These are phyloP conservation scores for Potorous gilbertii DNA, from an alignment of 2,797 vertebrate species.

Conservation along the genomic window DNA sequence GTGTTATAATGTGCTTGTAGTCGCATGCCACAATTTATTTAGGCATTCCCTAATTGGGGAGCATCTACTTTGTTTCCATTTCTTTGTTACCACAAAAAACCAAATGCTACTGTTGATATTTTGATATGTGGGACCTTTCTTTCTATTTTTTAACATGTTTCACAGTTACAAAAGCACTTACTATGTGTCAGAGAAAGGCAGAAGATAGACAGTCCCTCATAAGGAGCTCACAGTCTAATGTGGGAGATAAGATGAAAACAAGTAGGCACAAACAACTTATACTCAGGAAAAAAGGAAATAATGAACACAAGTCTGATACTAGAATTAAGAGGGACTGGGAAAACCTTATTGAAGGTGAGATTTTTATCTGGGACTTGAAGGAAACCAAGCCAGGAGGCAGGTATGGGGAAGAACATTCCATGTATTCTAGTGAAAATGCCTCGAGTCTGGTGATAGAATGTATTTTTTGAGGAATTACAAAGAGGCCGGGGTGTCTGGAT, in stretches of 20 bases:
- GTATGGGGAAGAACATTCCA: neutral
- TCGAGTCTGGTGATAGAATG: neutral
- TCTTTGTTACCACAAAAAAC: neutral
- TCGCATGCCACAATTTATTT: neutral
- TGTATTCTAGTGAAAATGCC: neutral
- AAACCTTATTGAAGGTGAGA: neutral
- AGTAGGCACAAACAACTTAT: neutral
- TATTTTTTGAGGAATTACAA: neutral
- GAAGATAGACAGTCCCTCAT: neutral
- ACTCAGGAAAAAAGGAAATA: neutral
- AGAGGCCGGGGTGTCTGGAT: neutral
- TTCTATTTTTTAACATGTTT: neutral
- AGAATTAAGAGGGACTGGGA: neutral
- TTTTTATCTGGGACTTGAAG: neutral
- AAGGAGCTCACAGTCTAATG: neutral
- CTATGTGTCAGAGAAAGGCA: neutral
- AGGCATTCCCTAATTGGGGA: neutral
- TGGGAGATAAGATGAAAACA: neutral
- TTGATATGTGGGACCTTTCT: neutral
- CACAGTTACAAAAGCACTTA: neutral
- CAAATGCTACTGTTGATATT: neutral
- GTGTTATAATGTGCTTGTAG: neutral
- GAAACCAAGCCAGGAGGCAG: neutral
- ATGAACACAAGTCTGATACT: neutral
- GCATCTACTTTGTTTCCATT: neutral